Conservation (phyloP, 2,113 vertebrate genomes). For the Microtus montanus region DNA sequence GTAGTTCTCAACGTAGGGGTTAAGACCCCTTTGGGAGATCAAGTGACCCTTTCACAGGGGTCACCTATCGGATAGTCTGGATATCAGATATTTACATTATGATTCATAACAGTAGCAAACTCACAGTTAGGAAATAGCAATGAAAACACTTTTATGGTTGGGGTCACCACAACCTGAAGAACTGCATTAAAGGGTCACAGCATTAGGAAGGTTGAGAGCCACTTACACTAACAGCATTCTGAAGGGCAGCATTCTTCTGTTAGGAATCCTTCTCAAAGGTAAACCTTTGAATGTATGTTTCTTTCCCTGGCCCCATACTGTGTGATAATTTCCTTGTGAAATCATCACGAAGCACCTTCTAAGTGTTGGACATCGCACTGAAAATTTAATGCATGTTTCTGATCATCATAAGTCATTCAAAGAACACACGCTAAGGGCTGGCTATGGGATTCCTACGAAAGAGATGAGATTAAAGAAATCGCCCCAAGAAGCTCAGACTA, state of each 20-base stretch:
- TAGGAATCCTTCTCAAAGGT: background rate
- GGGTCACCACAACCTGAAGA: background rate
- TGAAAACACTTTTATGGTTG: background rate
- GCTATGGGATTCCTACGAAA: background rate
- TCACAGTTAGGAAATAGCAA: background rate
- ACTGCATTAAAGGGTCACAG: background rate
- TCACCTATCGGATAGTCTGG: background rate
- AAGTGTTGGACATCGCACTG: background rate
- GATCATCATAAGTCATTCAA: background rate
- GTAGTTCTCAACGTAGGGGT: background rate
- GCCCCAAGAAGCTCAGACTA: background rate
- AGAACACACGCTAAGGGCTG: background rate
- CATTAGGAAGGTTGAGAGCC: background rate
- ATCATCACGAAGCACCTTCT: background rate
- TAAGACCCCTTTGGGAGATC: background rate
- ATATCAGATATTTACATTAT: background rate
- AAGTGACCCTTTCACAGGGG: background rate
- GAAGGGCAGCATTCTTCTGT: background rate
- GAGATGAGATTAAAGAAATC: background rate
- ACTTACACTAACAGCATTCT: background rate
- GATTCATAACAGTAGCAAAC: background rate
- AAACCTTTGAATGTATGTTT: background rate
- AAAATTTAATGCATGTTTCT: background rate
- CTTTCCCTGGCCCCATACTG: background rate
- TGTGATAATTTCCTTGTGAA: background rate